phyloP scores from a whole-genome alignment of 1,140 invertebrate species.

The Panagrolaimus sp. region DNA sequence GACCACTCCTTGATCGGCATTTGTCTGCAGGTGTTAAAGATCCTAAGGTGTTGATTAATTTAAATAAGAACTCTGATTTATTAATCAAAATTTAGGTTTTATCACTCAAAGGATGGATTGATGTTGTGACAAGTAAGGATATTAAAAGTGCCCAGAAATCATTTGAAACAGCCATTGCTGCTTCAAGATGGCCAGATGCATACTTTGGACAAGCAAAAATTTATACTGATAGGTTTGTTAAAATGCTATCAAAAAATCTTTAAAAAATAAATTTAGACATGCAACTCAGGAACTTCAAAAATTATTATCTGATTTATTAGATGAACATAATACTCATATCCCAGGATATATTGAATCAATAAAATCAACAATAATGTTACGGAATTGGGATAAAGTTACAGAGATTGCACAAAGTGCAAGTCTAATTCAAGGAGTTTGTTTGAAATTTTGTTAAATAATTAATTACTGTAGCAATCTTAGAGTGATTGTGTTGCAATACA shows the following conservation, averaged over 20 bases:
- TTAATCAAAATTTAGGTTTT: conserved; percentile 35
- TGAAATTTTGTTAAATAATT: not conserved
- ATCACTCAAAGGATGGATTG: conserved; percentile 35
- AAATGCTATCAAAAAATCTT: no score
- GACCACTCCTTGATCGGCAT: conserved; percentile 26
- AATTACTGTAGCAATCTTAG: conserved; percentile 17
- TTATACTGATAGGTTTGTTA: conserved; percentile 28
- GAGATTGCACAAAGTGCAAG: conserved; percentile 39
- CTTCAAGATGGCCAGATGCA: conserved; percentile 35
- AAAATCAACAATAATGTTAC: conserved; percentile 32
- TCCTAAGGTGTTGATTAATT: conserved; percentile 22
- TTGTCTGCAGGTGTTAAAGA: conserved; percentile 23
- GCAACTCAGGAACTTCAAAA: not conserved
- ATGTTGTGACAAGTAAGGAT: conserved; percentile 31
- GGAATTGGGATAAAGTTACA: conserved; percentile 38
- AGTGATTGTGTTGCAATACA: conserved; percentile 44
- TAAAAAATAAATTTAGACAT: no score
- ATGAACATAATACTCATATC: conserved; percentile 11
- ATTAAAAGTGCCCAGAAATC: conserved; percentile 31
- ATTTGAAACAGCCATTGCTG: conserved; percentile 37
- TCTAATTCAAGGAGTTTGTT: conserved; percentile 33
- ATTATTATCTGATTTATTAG: not conserved
- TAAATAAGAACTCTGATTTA: not conserved
- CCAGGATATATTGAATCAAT: conserved; percentile 42
- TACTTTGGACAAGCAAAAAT: conserved; percentile 46